Conservation (phyloP, 2,888 invertebrate genomes). For the Lithophane ornitopus region DNA sequence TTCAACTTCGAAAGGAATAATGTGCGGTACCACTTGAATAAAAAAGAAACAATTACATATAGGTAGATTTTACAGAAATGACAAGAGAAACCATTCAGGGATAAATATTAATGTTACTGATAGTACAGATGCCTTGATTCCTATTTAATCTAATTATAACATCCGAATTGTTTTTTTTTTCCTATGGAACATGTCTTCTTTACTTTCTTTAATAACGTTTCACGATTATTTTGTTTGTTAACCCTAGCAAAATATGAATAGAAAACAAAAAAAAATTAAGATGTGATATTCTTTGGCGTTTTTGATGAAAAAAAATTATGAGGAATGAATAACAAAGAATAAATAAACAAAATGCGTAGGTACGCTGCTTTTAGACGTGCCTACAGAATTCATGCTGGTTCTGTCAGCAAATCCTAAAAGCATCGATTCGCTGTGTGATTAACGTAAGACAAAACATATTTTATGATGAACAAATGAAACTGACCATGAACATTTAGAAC, state of each 20-base stretch:
- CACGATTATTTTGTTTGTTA: slow-evolving; percentile 4
- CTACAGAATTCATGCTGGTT: slow-evolving; percentile 85
- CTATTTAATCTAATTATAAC: slow-evolving; percentile 80
- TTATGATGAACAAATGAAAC: slow-evolving; percentile 80
- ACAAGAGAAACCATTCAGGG: slow-evolving; percentile 22
- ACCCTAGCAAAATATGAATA: slow-evolving; percentile 3
- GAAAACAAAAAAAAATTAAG: neutral
- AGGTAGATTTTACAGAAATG: slow-evolving; percentile 19
- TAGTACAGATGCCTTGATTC: slow-evolving; percentile 83
- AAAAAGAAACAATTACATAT: slow-evolving; percentile 53
- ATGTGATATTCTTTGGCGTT: slow-evolving; percentile 7
- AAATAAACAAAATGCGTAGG: slow-evolving; percentile 73
- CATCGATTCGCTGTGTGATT: slow-evolving; percentile 74
- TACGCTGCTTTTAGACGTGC: slow-evolving; percentile 76
- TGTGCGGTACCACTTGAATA: slow-evolving; percentile 91
- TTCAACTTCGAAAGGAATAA: slow-evolving; percentile 92
- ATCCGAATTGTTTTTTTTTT: slow-evolving; percentile 5
- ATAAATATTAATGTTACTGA: slow-evolving; percentile 11
- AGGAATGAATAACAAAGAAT: slow-evolving; percentile 60
- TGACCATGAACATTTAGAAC: slow-evolving; percentile 90
- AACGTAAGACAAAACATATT: slow-evolving; percentile 57
- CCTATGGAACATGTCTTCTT: neutral
- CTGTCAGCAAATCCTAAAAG: slow-evolving; percentile 76
- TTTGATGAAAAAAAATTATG: slow-evolving; percentile 63
- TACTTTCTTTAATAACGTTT: neutral